Conservation (phyloP, 2,113 vertebrate genomes). For the Halichoerus grypus region DNA sequence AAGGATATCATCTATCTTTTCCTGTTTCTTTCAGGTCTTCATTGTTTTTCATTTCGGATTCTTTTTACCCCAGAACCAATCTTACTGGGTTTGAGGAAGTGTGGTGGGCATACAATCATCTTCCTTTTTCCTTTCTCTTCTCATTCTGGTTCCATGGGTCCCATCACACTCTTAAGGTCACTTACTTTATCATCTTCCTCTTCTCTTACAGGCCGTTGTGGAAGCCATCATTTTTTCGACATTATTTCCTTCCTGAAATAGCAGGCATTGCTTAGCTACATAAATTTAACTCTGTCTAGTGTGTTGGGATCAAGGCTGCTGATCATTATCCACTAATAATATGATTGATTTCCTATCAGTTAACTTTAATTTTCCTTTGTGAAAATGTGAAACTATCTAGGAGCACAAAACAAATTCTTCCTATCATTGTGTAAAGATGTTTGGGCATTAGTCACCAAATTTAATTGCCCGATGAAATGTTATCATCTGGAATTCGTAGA, state of each 20-base stretch:
- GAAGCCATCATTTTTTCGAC: background rate
- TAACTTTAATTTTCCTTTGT: background rate
- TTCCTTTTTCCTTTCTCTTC: background rate
- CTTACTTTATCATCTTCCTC: background rate
- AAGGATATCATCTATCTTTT: background rate
- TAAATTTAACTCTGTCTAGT: background rate
- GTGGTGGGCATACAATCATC: background rate
- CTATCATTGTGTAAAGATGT: background rate
- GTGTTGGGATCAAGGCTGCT: background rate
- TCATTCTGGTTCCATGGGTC: background rate
- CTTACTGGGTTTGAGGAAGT: background rate
- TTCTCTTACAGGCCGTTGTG: background rate
- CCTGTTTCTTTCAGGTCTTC: background rate
- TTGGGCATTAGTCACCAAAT: conserved; percentile 4
- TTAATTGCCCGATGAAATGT: background rate
- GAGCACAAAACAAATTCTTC: background rate
- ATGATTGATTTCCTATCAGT: background rate
- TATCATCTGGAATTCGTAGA: conserved; percentile 34
- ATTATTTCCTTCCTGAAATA: background rate
- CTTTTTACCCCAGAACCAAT: background rate
- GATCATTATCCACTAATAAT: background rate
- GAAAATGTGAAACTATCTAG: background rate
- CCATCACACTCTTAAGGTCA: too few species aligned
- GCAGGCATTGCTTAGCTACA: background rate
- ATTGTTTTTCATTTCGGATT: background rate